Conservation (phyloP, 1,140 invertebrate species). For the Phymorhynchus buccinoides region DNA sequence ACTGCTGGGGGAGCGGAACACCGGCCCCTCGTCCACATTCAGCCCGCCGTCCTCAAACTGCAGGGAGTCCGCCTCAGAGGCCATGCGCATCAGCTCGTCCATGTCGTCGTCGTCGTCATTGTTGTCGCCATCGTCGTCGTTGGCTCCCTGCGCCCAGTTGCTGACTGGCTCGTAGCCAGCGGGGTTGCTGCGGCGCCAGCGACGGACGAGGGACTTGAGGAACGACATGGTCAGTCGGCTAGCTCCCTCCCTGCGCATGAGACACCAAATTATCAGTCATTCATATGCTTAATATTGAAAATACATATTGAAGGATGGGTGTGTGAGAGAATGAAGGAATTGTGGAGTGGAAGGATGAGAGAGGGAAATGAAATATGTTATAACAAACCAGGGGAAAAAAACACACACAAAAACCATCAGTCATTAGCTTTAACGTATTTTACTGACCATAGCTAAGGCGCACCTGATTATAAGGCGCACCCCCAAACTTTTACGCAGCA, state of each 20-base stretch:
- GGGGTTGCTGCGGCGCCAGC: neutral
- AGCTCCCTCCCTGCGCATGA: neutral
- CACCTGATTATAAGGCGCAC: too few species aligned
- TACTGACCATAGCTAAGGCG: too few species aligned
- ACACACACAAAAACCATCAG: neutral
- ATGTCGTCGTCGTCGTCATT: slow-evolving; percentile 20
- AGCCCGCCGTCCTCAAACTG: neutral
- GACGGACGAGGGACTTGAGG: neutral
- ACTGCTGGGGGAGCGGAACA: neutral
- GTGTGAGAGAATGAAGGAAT: too few species aligned
- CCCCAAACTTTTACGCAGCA: too few species aligned
- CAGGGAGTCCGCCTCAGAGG: slow-evolving; percentile 21
- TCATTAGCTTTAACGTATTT: neutral
- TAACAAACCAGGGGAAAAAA: too few species aligned
- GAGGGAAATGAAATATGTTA: too few species aligned
- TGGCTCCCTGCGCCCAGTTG: slow-evolving; percentile 25
- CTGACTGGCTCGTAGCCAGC: slow-evolving; percentile 31
- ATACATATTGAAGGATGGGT: too few species aligned
- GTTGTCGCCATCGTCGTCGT: neutral
- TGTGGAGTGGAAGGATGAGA: too few species aligned
- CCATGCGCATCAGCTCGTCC: slow-evolving; percentile 45
- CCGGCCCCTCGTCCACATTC: neutral
- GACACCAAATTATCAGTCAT: neutral
- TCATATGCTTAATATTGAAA: neutral
- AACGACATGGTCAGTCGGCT: slow-evolving; percentile 26